Percentiles rank a stretch among this genome's conserved stretches.
phyloP scores from a whole-genome alignment of 2,113 vertebrate species.

The Eonycteris spelaea region DNA sequence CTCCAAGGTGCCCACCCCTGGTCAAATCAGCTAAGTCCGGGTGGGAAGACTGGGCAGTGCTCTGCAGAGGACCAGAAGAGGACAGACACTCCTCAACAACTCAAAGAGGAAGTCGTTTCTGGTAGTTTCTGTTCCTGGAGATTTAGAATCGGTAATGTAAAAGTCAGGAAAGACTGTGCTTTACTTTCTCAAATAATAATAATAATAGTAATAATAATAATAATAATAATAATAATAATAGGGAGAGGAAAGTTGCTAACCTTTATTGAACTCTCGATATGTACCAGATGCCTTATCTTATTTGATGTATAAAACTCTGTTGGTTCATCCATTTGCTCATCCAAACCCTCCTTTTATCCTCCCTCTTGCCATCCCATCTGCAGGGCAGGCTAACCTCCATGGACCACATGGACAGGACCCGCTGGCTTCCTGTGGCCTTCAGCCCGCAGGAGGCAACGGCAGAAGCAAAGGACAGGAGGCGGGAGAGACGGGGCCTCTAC shows the following conservation, averaged over 20 bases:
- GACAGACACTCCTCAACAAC: accelerated
- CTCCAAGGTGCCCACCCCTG: not conserved
- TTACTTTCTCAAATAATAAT: not conserved
- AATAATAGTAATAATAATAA: not conserved
- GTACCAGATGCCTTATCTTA: not conserved
- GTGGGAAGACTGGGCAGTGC: not conserved
- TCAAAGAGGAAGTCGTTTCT: not conserved
- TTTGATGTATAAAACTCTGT: not conserved
- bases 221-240: no score
- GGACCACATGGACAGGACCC: not conserved
- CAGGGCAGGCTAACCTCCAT: no score
- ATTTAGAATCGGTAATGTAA: not conserved
- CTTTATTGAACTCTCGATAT: not conserved
- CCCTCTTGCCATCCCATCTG: not conserved
- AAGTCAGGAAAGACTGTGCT: not conserved
- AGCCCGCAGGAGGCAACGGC: not conserved
- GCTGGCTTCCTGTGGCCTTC: not conserved
- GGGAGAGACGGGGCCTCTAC: no score
- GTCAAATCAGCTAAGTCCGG: not conserved
- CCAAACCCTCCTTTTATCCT: no score
- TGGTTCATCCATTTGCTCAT: not conserved
- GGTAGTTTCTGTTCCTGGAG: not conserved
- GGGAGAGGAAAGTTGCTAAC: not conserved
- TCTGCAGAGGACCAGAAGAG: not conserved
- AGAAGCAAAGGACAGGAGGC: accelerated